Conservation (phyloP, 2,113 vertebrate genomes). For the Gavia stellata region DNA sequence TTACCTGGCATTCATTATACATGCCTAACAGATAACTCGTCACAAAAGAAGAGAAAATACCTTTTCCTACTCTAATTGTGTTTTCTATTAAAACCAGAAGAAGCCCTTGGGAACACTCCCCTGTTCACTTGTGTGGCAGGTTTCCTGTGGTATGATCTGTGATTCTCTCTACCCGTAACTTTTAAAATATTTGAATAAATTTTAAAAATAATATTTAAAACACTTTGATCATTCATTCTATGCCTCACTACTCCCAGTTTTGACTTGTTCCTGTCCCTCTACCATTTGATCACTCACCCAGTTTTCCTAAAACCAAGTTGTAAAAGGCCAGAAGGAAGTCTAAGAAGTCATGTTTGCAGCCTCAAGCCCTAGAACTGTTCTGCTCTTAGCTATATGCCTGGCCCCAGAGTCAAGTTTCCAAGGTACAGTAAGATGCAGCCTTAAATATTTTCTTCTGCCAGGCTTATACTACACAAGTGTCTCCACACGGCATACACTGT, state of each 20-base stretch:
- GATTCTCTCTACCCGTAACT: not conserved
- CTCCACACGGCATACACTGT: not conserved
- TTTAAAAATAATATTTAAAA: not conserved
- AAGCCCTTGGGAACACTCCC: not conserved
- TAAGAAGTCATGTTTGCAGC: not conserved
- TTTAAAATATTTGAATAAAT: not conserved
- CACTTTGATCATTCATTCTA: not conserved
- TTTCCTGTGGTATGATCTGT: not conserved
- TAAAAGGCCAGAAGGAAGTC: not conserved
- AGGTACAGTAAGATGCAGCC: not conserved
- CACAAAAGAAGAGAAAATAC: not conserved
- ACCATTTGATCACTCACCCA: not conserved
- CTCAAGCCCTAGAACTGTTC: not conserved
- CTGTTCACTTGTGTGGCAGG: not conserved
- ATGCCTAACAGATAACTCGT: not conserved
- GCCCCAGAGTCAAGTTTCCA: not conserved
- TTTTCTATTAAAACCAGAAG: not conserved
- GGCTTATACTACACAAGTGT: not conserved
- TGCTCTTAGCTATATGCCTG: not conserved
- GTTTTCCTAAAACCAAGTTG: not conserved
- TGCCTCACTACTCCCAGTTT: not conserved
- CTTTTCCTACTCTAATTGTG: not conserved
- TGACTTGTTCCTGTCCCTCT: not conserved
- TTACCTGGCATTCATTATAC: not conserved
- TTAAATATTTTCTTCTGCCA: not conserved